Evolutionary conservation across 1,140 invertebrate species (phyloP), one percentile per base, ranked within the genome.

Genomic region (Rhyzopertha dominica): DNA sequence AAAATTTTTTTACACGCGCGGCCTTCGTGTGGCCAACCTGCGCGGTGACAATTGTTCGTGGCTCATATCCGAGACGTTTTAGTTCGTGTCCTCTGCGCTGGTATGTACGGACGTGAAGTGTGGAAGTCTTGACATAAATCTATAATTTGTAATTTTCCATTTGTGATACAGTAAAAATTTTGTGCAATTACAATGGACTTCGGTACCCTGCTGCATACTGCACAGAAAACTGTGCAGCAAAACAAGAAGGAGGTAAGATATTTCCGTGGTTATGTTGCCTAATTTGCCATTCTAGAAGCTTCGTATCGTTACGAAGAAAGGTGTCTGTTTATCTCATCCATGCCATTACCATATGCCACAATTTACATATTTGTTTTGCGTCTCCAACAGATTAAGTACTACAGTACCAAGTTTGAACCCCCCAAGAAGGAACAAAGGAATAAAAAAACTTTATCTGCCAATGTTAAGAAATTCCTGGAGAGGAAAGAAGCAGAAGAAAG

Each of bases 381-480:
- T 51, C 55, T 53, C 48, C 58, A 67, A 50, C 43, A 75, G 53
- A 58, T 69, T 9, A 73, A 75, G 40, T 87, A 77, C 58, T 89
- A 88, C 55, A 79, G 77, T 55, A 85, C 84, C 0, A 81, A 82
- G 52, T 87, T 86, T 63, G 74, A 81, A 30, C 82, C 87, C n/a
- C 82, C 85, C 0, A 91, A 90, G 62, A 90, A 90, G 58, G 75
- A 83, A 42, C 73, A 74, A 35, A 84, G 82, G 48, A 76, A 79
- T 20, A 76, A 74, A 44, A 78, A 76, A 50, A 73, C 70, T 29
- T 68, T 89, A 5, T 87, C 85, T 0, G 77, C 74, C 0, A 87
- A 88, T 59, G 84, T 93, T 32, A 79, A 86, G 59, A 87, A 84
- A 65, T 91, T 91, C 67, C 66, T 92, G 7, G 83, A 80, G 4